Conservation (phyloP, 2,113 vertebrate species). For the Cavia porcellus region DNA sequence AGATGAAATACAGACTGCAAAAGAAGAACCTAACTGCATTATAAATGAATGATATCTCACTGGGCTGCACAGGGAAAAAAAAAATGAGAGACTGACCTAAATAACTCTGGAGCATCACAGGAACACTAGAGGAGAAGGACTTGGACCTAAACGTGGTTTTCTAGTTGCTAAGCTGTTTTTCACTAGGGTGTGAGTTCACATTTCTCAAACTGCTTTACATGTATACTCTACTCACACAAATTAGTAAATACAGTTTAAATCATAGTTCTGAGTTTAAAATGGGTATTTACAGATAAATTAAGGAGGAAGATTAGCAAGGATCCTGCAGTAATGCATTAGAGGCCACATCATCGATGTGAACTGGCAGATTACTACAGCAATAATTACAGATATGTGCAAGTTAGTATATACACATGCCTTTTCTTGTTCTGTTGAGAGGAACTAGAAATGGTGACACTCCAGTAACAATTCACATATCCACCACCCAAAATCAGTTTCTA, state of each 20-base stretch:
- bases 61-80: not conserved
- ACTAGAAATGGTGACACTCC: not conserved
- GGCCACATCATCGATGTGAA: not conserved
- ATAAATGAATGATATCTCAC: not conserved
- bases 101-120: not conserved
- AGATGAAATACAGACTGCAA: not conserved
- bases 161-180: not conserved
- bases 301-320: not conserved
- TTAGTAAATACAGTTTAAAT: not conserved
- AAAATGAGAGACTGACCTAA: not conserved
- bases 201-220: constrained; percentile 27
- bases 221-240: not conserved
- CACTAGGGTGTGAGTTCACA: not conserved
- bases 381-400: not conserved
- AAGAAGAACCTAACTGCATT: not conserved
- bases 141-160: not conserved
- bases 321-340: not conserved
- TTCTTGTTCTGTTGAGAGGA: constrained; percentile 31
- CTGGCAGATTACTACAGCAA: not conserved
- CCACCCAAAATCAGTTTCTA: not conserved
- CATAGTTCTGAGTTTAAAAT: not conserved
- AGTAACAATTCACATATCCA: constrained; percentile 45
- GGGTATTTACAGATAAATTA: not conserved
- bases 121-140: constrained; percentile 5
- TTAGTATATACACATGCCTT: not conserved